A percentile compares a stretch with the other conserved stretches of the same genome.
phyloP scores from a whole-genome alignment of 2,113 vertebrate genomes.

The Syngnathus scovelli region DNA sequence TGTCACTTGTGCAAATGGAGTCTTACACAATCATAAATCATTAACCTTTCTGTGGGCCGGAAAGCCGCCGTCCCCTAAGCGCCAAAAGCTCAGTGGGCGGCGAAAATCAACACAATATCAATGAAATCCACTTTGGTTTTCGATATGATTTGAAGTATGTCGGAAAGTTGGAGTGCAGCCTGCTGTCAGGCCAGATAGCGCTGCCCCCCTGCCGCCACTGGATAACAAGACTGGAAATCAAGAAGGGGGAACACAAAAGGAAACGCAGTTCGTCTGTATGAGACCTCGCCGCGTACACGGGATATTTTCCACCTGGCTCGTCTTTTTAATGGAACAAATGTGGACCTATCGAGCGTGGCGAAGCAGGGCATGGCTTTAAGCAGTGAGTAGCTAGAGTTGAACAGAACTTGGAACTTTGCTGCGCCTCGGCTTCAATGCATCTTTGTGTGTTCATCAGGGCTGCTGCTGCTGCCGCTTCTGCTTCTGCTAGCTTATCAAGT shows the following conservation, averaged over 20 bases:
- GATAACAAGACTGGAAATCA: constrained; percentile 56
- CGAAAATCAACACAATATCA: constrained; percentile 24
- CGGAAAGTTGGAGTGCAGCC: constrained; percentile 52
- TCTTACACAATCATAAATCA: constrained; percentile 56
- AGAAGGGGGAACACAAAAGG: constrained; percentile 48
- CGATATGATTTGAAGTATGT: constrained; percentile 25
- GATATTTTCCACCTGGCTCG: constrained; percentile 39
- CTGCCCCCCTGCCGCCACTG: constrained; percentile 40
- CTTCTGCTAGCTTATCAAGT: constrained; percentile 55
- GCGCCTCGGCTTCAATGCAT: not conserved
- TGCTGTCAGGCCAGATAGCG: constrained; percentile 57
- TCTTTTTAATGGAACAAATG: constrained; percentile 59
- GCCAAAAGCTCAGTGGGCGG: constrained; percentile 1
- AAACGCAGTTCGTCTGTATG: constrained; percentile 31
- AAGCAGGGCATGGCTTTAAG: constrained; percentile 61
- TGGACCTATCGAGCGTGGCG: constrained; percentile 33
- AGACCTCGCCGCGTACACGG: constrained; percentile 24
- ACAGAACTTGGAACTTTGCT: not conserved
- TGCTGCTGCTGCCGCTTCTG: constrained; percentile 62
- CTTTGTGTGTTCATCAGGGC: constrained; percentile 40
- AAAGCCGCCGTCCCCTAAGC: not conserved
- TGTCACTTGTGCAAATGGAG: constrained; percentile 44
- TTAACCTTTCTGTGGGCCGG: constrained; percentile 41
- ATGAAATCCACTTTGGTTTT: constrained; percentile 39
- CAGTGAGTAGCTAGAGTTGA: constrained; percentile 53